Evolutionary conservation across 2,888 invertebrate genomes (phyloP).

Genomic region (Schizotus pectinicornis): DNA sequence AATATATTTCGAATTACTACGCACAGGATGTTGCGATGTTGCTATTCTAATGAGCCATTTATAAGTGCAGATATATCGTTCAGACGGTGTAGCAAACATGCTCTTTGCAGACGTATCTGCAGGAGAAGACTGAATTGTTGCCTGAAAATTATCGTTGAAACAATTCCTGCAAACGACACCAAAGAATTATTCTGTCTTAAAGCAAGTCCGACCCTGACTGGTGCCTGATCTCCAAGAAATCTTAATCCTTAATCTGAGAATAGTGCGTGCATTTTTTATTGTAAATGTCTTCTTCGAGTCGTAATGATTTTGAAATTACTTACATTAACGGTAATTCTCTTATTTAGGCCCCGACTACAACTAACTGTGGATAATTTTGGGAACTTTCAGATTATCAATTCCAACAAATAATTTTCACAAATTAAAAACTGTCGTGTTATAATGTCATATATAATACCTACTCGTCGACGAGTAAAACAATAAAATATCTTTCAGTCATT

Average conservation of each 20-base stretch:
- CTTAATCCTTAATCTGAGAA: slow-evolving; percentile 5
- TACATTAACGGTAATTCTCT: slow-evolving; percentile 21
- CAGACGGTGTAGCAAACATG: slow-evolving; percentile 25
- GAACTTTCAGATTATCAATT: neutral
- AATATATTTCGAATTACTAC: slow-evolving; percentile 28
- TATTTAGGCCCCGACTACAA: slow-evolving; percentile 8
- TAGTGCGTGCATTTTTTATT: slow-evolving; percentile 7
- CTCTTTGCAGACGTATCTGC: slow-evolving; percentile 24
- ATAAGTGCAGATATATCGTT: slow-evolving; percentile 29
- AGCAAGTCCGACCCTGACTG: no score
- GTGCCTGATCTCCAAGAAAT: neutral
- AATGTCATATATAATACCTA: slow-evolving; percentile 9
- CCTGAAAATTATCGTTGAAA: no score
- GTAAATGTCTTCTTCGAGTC: slow-evolving; percentile 10
- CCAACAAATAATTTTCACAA: slow-evolving; percentile 4
- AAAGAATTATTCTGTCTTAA: no score
- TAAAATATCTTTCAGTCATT: neutral
- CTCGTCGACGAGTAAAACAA: neutral
- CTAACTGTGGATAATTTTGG: neutral
- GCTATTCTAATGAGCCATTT: slow-evolving; percentile 32
- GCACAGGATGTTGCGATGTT: slow-evolving; percentile 33
- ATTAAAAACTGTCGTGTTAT: neutral
- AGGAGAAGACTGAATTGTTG: no score
- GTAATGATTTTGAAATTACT: slow-evolving; percentile 25
- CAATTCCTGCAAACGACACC: no score